Evolutionary conservation across 2,113 vertebrate species (phyloP).

Genomic region (Agapornis roseicollis): DNA sequence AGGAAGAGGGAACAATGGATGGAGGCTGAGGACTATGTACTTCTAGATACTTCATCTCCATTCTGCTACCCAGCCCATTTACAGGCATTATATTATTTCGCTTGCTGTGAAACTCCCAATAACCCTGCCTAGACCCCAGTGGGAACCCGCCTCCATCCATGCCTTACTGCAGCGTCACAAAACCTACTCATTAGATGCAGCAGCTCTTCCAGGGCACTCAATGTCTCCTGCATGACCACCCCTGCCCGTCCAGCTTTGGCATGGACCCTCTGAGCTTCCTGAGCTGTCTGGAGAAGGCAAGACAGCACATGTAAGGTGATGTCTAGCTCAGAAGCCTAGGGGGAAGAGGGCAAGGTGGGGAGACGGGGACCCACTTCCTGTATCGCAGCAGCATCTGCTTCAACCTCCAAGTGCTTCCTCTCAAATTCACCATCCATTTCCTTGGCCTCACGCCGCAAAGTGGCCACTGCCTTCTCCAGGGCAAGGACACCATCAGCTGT

Average conservation of each 20-base stretch:
- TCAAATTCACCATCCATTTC: slow-evolving; percentile 47
- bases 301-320: background rate
- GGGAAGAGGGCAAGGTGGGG: background rate
- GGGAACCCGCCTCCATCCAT: background rate
- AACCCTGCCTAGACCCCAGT: background rate
- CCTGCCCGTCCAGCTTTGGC: slow-evolving; percentile 61
- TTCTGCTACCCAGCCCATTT: background rate
- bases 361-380: slow-evolving; percentile 51
- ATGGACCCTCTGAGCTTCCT: slow-evolving; percentile 64
- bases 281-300: slow-evolving; percentile 58
- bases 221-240: slow-evolving; percentile 61
- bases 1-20: background rate
- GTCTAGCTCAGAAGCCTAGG: background rate
- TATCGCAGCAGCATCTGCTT: slow-evolving; percentile 3
- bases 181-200: slow-evolving; percentile 79
- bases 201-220: slow-evolving; percentile 74
- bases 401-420: slow-evolving; percentile 40
- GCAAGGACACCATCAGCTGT: slow-evolving; percentile 72
- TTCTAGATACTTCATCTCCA: background rate
- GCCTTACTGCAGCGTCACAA: fast-evolving
- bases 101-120: background rate
- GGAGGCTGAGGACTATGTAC: background rate
- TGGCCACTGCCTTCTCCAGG: slow-evolving; percentile 74
- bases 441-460: slow-evolving; percentile 45
- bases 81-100: too few species aligned